These are phyloP conservation scores for Marcusenius ussheri DNA, from an alignment of 2,113 vertebrate genomes.

Conservation along the genomic window DNA sequence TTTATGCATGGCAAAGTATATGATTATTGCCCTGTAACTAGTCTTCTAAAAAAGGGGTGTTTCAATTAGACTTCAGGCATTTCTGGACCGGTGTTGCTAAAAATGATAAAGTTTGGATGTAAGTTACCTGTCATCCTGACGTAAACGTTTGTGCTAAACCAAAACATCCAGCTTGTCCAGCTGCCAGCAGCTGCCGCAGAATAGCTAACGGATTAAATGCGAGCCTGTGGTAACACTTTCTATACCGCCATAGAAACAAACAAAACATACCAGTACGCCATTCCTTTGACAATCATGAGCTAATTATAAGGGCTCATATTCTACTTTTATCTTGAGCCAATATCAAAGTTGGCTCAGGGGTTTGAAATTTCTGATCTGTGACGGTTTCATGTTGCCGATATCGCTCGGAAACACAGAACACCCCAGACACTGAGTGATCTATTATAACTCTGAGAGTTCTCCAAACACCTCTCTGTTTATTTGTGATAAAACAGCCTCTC, in stretches of 20 bases:
- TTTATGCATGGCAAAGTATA: slow-evolving; percentile 3
- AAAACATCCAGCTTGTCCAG: neutral
- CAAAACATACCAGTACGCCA: neutral
- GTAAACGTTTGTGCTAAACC: neutral
- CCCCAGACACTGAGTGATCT: neutral
- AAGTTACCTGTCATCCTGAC: neutral
- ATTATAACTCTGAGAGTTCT: neutral
- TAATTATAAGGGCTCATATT: neutral
- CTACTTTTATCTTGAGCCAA: slow-evolving; percentile 1
- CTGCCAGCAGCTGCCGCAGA: neutral
- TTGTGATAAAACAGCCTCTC: neutral
- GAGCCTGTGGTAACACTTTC: neutral
- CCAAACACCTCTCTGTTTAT: slow-evolving; percentile 2
- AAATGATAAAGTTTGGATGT: neutral
- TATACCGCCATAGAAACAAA: neutral
- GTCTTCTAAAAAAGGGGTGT: neutral
- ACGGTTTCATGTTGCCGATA: neutral
- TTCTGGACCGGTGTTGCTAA: neutral
- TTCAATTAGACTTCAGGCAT: slow-evolving; percentile 8
- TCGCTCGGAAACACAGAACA: neutral
- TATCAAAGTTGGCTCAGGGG: neutral
- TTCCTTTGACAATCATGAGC: neutral
- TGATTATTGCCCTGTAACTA: slow-evolving; percentile 2
- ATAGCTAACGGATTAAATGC: neutral
- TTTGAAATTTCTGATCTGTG: slow-evolving; percentile 4